phyloP scores from a whole-genome alignment of 2,888 invertebrate genomes.

The Caradrina clavipalpis region DNA sequence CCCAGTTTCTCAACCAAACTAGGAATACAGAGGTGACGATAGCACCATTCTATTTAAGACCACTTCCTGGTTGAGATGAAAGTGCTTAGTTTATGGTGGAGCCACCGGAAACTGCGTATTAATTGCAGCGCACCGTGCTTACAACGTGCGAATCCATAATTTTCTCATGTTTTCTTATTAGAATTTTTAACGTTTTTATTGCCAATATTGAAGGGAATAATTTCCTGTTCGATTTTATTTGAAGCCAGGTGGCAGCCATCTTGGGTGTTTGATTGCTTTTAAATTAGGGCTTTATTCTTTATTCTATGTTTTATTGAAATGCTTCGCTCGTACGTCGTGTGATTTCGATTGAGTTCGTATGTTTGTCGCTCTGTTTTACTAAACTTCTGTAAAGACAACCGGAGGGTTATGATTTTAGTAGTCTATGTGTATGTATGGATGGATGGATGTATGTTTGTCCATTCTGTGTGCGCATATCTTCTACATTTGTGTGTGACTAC shows the following conservation, averaged over 20 bases:
- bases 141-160: constrained; percentile 29
- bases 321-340: neutral
- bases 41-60: constrained; percentile 39
- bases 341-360: neutral
- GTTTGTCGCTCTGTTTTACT: no score
- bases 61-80: constrained; percentile 38
- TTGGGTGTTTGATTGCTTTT: constrained; percentile 8
- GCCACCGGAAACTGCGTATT: constrained; percentile 46
- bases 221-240: constrained; percentile 27
- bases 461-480: no score
- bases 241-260: constrained; percentile 16
- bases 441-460: no score
- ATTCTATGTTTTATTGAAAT: neutral
- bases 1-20: constrained; percentile 6
- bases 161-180: constrained; percentile 13
- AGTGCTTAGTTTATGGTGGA: constrained; percentile 42
- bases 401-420: no score
- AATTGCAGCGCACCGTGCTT: constrained; percentile 22
- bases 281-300: neutral
- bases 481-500: no score
- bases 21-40: constrained; percentile 23
- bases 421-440: no score
- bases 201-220: constrained; percentile 29
- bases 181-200: constrained; percentile 16
- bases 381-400: no score